Evolutionary conservation across 2,113 vertebrate species (phyloP).

Genomic region (Amazona vittata): DNA sequence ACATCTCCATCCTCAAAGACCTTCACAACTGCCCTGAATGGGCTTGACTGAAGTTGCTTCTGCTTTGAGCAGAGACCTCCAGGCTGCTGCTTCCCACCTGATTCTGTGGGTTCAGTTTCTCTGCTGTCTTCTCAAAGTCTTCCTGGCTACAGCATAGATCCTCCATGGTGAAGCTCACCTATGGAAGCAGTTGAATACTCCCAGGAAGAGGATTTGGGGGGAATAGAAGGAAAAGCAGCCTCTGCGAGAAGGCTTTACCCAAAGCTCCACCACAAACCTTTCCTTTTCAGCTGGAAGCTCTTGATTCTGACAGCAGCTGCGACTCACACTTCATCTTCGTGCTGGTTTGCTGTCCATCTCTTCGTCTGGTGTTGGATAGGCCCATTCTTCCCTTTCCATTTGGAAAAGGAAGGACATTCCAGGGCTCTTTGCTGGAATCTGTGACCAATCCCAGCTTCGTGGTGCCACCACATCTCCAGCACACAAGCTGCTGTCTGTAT

Average conservation of each 20-base stretch:
- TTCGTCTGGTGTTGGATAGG: not conserved
- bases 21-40: not conserved
- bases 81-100: not conserved
- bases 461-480: not conserved
- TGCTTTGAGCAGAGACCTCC: not conserved
- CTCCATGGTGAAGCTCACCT: not conserved
- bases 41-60: not conserved
- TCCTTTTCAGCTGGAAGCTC: not conserved
- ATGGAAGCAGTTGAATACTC: not conserved
- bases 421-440: not conserved
- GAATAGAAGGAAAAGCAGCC: not conserved
- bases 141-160: no score
- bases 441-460: rapidly evolving
- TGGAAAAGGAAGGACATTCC: not conserved
- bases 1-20: not conserved
- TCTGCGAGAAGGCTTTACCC: not conserved
- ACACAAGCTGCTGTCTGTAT: not conserved
- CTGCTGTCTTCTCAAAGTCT: not conserved
- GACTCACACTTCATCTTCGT: not conserved
- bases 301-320: not conserved
- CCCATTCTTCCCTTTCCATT: not conserved
- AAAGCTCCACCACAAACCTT: rapidly evolving
- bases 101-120: not conserved
- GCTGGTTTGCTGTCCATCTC: not conserved
- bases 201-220: not conserved